phyloP scores from a whole-genome alignment of 2,888 invertebrate genomes.

The Villa cingulata region DNA sequence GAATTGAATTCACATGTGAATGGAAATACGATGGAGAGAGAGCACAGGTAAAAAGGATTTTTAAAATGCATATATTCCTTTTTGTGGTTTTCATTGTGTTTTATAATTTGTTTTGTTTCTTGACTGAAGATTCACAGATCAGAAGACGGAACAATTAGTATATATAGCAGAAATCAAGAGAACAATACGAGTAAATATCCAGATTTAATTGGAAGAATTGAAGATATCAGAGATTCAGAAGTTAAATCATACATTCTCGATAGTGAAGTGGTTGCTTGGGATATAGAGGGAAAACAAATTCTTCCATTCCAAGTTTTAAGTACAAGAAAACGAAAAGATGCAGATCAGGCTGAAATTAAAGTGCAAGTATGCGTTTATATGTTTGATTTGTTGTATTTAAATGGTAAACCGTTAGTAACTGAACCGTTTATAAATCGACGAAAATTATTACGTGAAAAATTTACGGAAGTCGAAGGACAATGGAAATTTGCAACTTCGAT shows the following conservation, averaged over 20 bases:
- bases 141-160: conserved; percentile 53
- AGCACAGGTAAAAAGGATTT: conserved; percentile 62
- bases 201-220: conserved; percentile 68
- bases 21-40: conserved; percentile 99
- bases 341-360: conserved; percentile 38
- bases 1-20: conserved; percentile 88
- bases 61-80: not conserved
- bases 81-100: no score
- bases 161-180: conserved; percentile 94
- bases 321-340: conserved; percentile 86
- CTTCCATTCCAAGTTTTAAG: conserved; percentile 93
- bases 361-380: conserved; percentile 88
- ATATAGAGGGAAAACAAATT: conserved; percentile 71
- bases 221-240: conserved; percentile 38
- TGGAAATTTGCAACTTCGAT: conserved; percentile 77
- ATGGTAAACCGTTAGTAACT: conserved; percentile 71
- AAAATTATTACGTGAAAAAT: conserved; percentile 53
- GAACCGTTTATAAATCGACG: conserved; percentile 63
- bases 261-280: conserved; percentile 96
- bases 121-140: conserved; percentile 53
- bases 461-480: conserved; percentile 58
- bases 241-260: conserved; percentile 83
- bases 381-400: conserved; percentile 88
- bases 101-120: not conserved
- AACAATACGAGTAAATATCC: conserved; percentile 92